phyloP scores from a whole-genome alignment of 2,797 vertebrate genomes.

The Crocidura indochinensis region DNA sequence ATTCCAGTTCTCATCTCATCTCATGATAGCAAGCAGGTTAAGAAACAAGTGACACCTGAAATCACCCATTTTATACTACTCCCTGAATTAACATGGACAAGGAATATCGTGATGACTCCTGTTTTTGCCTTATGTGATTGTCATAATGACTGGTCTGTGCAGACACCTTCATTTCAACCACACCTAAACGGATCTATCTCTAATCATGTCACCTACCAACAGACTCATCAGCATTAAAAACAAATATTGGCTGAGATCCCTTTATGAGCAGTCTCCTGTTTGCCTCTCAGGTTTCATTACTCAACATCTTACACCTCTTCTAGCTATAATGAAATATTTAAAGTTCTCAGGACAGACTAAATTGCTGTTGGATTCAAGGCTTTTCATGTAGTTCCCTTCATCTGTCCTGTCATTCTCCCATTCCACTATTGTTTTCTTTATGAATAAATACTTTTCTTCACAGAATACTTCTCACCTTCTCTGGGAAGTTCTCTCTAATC shows the following conservation, averaged over 20 bases:
- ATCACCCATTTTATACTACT: slow-evolving; percentile 10
- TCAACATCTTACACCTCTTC: neutral
- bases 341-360: neutral
- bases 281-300: neutral
- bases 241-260: neutral
- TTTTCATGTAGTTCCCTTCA: neutral
- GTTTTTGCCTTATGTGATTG: slow-evolving; percentile 43
- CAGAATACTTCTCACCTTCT: neutral
- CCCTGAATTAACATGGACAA: slow-evolving; percentile 30
- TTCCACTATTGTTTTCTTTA: neutral
- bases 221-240: slow-evolving; percentile 13
- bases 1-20: neutral
- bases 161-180: slow-evolving; percentile 67
- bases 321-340: neutral
- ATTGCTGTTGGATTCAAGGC: neutral
- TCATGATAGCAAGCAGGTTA: slow-evolving; percentile 1
- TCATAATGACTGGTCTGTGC: slow-evolving; percentile 52
- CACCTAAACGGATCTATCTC: slow-evolving; percentile 52
- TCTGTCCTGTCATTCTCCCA: neutral
- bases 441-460: neutral
- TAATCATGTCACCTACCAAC: slow-evolving; percentile 1
- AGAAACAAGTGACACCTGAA: neutral
- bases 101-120: slow-evolving; percentile 12
- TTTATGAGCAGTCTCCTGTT: neutral
- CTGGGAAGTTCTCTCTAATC: neutral